Base-by-base conservation (phyloP, 2,888 invertebrate species). In the Apeira syringaria region DNA sequence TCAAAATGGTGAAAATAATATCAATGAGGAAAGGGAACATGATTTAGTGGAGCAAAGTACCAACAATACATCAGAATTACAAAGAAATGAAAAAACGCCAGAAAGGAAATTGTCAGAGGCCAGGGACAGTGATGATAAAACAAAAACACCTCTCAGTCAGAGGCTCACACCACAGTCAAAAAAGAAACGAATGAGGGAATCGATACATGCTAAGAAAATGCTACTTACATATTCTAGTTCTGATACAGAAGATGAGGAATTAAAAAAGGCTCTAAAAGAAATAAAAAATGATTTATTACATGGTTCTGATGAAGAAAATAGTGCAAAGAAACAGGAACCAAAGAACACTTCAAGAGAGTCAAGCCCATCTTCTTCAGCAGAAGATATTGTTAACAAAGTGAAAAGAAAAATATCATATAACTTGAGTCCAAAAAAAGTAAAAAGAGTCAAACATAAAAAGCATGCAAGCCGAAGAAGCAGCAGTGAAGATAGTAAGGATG, bases 151-250 rank as follows among this genome's bases (percentile, higher is more conserved):
- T 18, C 41, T 49, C 11, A 41, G 15, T 42, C 47, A 46, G 35
- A 46, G 52, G 65, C 49, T 56, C 38, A 56, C 63, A 60, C 34
- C 61, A 53, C 53, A 64, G 60, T 32, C 69, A 62, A 45, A 50
- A 35, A 49, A 53, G 15, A 82, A 78, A 56, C 57, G 61, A 43
- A 71, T 74, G 1, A 77, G 69, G 62, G 76, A 82, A 60, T 79
- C 73, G 55, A 74, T 77, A 56, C 60, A 79, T 56, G 84, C 81
- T 11, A 88, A 82, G 50, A 78, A 74, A 66, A 79, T 68, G 67
- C 61, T 83, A 6, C 52, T 85, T 2, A 62, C 63, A 22, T 71
- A 79, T 53, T 80, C 81, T 24, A 81, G 82, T 57, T 87, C 88
- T 3, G 88, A 84, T 28, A 73, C 76, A 28, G 83, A 81, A 37